Conservation (phyloP, 1,140 invertebrate genomes). For the Bilobella aurantiaca region DNA sequence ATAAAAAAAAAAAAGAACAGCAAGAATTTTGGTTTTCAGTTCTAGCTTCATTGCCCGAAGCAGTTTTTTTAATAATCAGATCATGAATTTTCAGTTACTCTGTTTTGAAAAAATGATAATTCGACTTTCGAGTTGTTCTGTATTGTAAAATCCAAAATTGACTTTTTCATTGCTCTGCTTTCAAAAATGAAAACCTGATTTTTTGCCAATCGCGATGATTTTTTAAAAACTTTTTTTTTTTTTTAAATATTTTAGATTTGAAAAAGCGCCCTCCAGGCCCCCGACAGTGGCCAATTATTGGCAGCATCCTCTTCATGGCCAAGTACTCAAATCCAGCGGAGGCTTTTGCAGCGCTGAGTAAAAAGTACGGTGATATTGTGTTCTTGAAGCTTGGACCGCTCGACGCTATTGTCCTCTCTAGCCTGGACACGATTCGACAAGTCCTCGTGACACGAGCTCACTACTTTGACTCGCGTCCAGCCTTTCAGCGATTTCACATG, state of each 20-base stretch:
- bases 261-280: constrained; percentile 45
- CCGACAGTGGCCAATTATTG: constrained; percentile 56
- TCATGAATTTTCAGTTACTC: too few relatives aligned
- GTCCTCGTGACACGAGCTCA: constrained; percentile 68
- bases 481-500: constrained; percentile 58
- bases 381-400: constrained; percentile 54
- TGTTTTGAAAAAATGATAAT: too few relatives aligned
- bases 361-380: constrained; percentile 64
- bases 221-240: neutral
- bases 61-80: too few relatives aligned
- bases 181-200: too few relatives aligned
- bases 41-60: too few relatives aligned
- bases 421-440: constrained; percentile 58
- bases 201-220: neutral
- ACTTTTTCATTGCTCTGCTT: too few relatives aligned
- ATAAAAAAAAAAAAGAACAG: too few relatives aligned
- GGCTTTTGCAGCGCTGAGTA: constrained; percentile 56
- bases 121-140: too few relatives aligned
- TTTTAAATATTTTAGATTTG: neutral
- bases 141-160: too few relatives aligned
- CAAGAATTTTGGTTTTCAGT: too few relatives aligned
- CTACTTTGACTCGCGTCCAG: constrained; percentile 66
- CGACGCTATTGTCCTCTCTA: constrained; percentile 65
- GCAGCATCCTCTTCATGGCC: constrained; percentile 57
- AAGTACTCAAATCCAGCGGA: constrained; percentile 57